Percentiles rank a stretch among this genome's conserved stretches.
These are phyloP conservation scores for Sycobia sp. DNA, from an alignment of 1,140 invertebrate species.

Conservation along the genomic window DNA sequence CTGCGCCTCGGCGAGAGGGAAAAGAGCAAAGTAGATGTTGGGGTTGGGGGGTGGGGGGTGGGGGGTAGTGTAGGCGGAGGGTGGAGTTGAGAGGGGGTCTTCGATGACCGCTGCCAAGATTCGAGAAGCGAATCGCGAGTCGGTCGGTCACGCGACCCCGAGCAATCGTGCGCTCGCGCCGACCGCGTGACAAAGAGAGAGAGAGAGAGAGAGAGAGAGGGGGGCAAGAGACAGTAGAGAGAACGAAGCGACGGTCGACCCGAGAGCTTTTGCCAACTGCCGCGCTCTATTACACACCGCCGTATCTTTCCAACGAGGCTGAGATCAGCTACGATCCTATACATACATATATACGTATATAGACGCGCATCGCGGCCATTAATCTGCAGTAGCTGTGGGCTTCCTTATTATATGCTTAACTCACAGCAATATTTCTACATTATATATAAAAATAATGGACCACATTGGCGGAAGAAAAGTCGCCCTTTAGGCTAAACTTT, in stretches of 20 bases:
- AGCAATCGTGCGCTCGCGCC: background rate
- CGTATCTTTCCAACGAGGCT: no score
- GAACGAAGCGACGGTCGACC: slow-evolving; percentile 21
- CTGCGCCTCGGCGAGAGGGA: background rate
- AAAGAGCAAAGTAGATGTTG: background rate
- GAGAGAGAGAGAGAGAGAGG: background rate
- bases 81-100: background rate
- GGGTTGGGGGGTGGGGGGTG: background rate
- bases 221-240: no score
- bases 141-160: slow-evolving; percentile 2
- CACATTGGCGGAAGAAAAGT: no score
- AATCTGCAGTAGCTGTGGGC: no score
- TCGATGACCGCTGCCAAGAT: slow-evolving; percentile 11
- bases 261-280: background rate
- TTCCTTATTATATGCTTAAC: no score
- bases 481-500: no score
- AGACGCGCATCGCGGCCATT: no score
- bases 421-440: no score
- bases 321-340: no score
- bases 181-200: background rate
- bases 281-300: background rate
- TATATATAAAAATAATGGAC: no score
- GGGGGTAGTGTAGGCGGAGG: background rate
- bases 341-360: no score
- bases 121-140: slow-evolving; percentile 14